A percentile compares a stretch with the other conserved stretches of the same genome.
These are phyloP conservation scores for Phymastichus coffea DNA, from an alignment of 1,140 invertebrate species.

Conservation along the genomic window DNA sequence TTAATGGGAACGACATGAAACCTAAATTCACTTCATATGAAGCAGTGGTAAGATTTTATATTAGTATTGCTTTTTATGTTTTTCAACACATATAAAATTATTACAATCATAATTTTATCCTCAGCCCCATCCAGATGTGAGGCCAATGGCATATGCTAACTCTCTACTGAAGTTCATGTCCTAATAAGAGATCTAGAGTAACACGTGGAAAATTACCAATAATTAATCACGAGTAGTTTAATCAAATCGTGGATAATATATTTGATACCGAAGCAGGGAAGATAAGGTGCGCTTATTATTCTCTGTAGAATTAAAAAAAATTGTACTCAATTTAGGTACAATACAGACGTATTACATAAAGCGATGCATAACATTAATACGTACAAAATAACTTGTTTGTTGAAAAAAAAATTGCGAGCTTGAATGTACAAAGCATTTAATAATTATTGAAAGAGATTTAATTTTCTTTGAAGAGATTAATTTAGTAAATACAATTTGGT, in stretches of 20 bases:
- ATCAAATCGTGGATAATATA: conserved; percentile 50
- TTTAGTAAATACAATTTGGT: background rate
- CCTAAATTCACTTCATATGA: conserved; percentile 91
- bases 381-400: conserved; percentile 35
- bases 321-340: conserved; percentile 38
- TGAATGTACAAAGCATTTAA: conserved; percentile 15
- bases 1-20: conserved; percentile 87
- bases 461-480: conserved; percentile 6
- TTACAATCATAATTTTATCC: conserved; percentile 53
- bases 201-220: conserved; percentile 37
- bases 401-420: conserved; percentile 17
- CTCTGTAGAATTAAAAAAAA: conserved; percentile 37
- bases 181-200: conserved; percentile 49
- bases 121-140: conserved; percentile 94
- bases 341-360: conserved; percentile 31
- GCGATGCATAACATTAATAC: conserved; percentile 34
- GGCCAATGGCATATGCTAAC: conserved; percentile 94
- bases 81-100: conserved; percentile 4
- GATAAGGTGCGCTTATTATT: conserved; percentile 35
- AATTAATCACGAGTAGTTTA: conserved; percentile 44
- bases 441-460: conserved; percentile 5
- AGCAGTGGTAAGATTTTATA: conserved; percentile 78
- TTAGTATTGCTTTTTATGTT: conserved; percentile 12
- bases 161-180: conserved; percentile 67
- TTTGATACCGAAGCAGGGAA: conserved; percentile 43